Base-by-base conservation (phyloP, 1,140 invertebrate species). In the Dreissena rostriformis region DNA sequence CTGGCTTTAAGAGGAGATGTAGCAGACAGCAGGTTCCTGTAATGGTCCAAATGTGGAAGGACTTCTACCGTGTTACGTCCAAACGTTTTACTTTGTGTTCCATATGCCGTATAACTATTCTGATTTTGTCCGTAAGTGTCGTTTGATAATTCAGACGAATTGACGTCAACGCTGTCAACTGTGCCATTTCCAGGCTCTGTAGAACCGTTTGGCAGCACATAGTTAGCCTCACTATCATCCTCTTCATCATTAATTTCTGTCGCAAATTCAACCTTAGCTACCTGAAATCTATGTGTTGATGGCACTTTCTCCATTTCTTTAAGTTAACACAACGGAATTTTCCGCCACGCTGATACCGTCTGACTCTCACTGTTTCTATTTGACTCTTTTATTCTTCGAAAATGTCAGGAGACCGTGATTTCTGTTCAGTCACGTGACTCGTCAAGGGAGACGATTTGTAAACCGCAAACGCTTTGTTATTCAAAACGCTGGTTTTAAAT, bases 11-110 rank as follows among this genome's bases (percentile, higher is more conserved):
- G 55, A 22, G 96, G 97, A 89, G 97, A 97, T 65, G 98, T 96
- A 1, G 95, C 89, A 24, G 97, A 97, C 94, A 98, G 95, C 84
- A 98, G 96, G 93, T 99, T 98, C 80, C 98, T 95, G 94, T 99
- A 99, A 94, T 98, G 98, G 92, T 98, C 98, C 89, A 98, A 93
- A 70, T 97, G 95, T 12, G 98, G 98, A 65, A 98, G 91, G 2
- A 97, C 97, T 94, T 99, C 98, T 15, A 97, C 94, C 0, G 98
- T 98, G 92, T 98, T 96, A 91, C 84, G 88, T 55, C 97, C 96
- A 91, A 91, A 97, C 92, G 96, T 97, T 92, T 97, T 97, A 29
- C 95, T 95, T 94, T 97, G 96, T 91, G 96, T 96, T 24, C 85
- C 84, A 51, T 82, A 84, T 2, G 78, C 82, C 63, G 85, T 84